phyloP scores from a whole-genome alignment of 2,797 vertebrate genomes.

The Merluccius polli region DNA sequence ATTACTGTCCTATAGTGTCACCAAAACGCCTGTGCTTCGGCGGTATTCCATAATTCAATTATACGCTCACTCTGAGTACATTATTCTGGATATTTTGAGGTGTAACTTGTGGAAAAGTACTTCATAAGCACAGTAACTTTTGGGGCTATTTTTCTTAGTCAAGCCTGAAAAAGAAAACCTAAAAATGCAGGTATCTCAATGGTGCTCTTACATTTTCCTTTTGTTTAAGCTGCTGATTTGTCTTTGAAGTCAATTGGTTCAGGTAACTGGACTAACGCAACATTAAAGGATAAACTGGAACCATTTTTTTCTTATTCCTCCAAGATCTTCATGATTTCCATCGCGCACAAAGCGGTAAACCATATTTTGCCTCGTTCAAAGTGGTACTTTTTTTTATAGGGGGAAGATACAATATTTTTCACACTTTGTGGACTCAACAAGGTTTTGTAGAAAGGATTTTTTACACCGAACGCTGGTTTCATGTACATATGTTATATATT shows the following conservation, averaged over 20 bases:
- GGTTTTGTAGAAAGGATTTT: constrained; percentile 81
- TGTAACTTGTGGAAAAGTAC: neutral
- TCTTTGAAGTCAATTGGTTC: constrained; percentile 51
- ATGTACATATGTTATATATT: constrained; percentile 37
- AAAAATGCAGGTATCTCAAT: constrained; percentile 1
- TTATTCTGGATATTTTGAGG: neutral
- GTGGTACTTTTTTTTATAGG: constrained; percentile 87
- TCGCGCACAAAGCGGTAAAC: constrained; percentile 75
- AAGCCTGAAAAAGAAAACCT: neutral
- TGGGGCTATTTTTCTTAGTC: too few relatives aligned
- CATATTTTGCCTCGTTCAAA: constrained; percentile 88
- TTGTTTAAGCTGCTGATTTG: neutral
- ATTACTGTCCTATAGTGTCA: too few relatives aligned
- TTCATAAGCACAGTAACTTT: neutral
- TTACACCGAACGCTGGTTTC: constrained; percentile 54
- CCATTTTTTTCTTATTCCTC: constrained; percentile 7
- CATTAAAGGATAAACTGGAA: constrained; percentile 21
- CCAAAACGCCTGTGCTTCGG: neutral
- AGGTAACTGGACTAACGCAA: constrained; percentile 12
- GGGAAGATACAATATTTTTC: constrained; percentile 80
- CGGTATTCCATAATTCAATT: neutral
- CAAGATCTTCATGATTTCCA: constrained; percentile 36
- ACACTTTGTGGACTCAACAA: constrained; percentile 81
- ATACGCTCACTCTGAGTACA: neutral
- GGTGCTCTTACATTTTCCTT: constrained; percentile 10